phyloP scores from a whole-genome alignment of 2,113 vertebrate species.

The Coreoperca whiteheadi region DNA sequence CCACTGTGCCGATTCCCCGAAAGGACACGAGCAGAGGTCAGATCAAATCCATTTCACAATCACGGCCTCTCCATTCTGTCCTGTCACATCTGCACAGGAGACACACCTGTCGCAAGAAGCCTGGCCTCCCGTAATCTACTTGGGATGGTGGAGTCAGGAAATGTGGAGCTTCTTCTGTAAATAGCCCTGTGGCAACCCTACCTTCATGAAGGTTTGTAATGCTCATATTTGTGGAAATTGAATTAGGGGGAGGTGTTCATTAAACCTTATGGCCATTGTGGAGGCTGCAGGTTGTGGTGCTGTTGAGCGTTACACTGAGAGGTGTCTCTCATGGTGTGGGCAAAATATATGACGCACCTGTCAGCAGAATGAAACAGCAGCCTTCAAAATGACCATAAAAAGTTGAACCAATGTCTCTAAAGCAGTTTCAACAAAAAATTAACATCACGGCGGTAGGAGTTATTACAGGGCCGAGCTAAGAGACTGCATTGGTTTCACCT shows the following conservation, averaged over 20 bases:
- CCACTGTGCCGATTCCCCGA: conserved; percentile 5
- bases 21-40: background rate
- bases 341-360: background rate
- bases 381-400: background rate
- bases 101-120: background rate
- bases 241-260: background rate
- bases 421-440: background rate
- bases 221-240: background rate
- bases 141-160: background rate
- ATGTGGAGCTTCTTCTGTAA: background rate
- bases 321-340: background rate
- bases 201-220: background rate
- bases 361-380: background rate
- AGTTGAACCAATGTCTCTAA: background rate
- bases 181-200: background rate
- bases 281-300: background rate
- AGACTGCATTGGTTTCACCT: background rate
- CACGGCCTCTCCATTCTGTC: background rate
- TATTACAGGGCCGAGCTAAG: background rate
- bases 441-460: too few relatives aligned
- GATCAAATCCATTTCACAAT: background rate
- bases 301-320: background rate
- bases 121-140: too few relatives aligned
- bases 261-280: background rate
- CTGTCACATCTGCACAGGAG: background rate